A percentile compares a stretch with the other conserved stretches of the same genome.
These are phyloP conservation scores for Periphyllus acericola DNA, from an alignment of 2,888 invertebrate genomes.

Conservation along the genomic window DNA sequence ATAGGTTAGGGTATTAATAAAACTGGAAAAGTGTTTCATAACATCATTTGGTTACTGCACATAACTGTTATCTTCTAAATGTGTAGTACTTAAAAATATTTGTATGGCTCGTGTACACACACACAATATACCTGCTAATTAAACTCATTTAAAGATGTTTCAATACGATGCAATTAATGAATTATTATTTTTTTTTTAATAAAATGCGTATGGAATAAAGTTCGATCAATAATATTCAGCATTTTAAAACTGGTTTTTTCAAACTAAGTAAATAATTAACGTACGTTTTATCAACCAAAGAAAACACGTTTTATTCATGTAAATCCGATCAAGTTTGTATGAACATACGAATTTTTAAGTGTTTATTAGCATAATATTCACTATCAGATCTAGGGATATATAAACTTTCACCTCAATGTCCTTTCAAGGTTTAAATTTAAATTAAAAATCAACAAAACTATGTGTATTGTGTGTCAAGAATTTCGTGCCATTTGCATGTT, in stretches of 20 bases:
- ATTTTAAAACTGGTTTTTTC: constrained; percentile 21
- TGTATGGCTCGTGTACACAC: neutral
- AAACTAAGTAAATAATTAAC: constrained; percentile 6
- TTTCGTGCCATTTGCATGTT: too few relatives aligned
- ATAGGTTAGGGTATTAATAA: neutral
- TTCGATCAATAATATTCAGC: neutral
- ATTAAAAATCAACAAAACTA: neutral
- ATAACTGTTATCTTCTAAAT: too few relatives aligned
- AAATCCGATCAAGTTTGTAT: constrained; percentile 15
- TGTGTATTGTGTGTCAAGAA: too few relatives aligned
- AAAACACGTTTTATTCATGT: constrained; percentile 21
- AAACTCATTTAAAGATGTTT: neutral
- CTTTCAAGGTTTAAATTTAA: neutral
- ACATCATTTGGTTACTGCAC: neutral
- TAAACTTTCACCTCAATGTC: constrained; percentile 21
- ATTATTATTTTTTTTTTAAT: too few relatives aligned
- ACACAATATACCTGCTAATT: neutral
- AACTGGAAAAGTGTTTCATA: neutral
- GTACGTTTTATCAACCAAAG: neutral
- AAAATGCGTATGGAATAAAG: too few relatives aligned
- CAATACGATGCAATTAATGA: too few relatives aligned
- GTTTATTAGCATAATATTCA: neutral
- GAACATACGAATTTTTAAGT: neutral
- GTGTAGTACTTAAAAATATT: too few relatives aligned
- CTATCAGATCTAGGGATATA: neutral